phyloP scores from a whole-genome alignment of 2,113 vertebrate genomes.

The Perognathus longimembris region DNA sequence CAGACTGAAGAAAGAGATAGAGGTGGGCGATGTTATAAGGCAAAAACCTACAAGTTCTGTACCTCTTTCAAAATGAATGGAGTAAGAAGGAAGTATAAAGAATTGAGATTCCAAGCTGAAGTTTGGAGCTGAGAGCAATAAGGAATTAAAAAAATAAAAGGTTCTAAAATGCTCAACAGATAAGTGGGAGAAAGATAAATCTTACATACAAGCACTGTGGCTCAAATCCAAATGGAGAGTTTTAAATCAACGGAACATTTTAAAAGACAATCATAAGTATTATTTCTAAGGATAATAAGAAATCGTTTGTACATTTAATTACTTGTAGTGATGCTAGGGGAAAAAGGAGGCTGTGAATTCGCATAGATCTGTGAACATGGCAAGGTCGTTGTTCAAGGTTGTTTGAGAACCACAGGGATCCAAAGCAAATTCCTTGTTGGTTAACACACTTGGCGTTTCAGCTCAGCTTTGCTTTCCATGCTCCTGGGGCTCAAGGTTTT shows the following conservation, averaged over 20 bases:
- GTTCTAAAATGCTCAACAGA: background rate
- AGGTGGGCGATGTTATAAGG: slow-evolving; percentile 14
- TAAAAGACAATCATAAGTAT: background rate
- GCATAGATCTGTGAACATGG: slow-evolving; percentile 34
- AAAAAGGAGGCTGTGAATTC: slow-evolving; percentile 40
- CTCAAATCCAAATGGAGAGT: slow-evolving; percentile 31
- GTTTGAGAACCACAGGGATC: slow-evolving; percentile 52
- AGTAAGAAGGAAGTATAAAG: background rate
- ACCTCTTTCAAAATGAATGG: slow-evolving; percentile 6
- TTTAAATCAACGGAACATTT: slow-evolving; percentile 15
- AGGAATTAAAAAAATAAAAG: slow-evolving; percentile 51
- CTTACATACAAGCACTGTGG: background rate
- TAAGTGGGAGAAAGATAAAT: background rate
- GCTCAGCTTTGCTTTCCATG: background rate
- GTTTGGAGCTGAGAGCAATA: background rate
- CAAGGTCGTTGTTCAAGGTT: slow-evolving; percentile 73
- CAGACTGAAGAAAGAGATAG: background rate
- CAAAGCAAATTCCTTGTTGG: slow-evolving; percentile 58
- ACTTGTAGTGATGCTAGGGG: background rate
- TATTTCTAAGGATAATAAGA: background rate
- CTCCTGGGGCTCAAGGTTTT: background rate
- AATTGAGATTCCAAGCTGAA: slow-evolving; percentile 35
- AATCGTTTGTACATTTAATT: slow-evolving; percentile 7
- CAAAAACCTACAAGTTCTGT: background rate
- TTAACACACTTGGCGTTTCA: slow-evolving; percentile 17